Percentiles rank a stretch among this genome's conserved stretches.
Conservation (phyloP, 1,140 invertebrate species). For the Vanessa tameamea region DNA sequence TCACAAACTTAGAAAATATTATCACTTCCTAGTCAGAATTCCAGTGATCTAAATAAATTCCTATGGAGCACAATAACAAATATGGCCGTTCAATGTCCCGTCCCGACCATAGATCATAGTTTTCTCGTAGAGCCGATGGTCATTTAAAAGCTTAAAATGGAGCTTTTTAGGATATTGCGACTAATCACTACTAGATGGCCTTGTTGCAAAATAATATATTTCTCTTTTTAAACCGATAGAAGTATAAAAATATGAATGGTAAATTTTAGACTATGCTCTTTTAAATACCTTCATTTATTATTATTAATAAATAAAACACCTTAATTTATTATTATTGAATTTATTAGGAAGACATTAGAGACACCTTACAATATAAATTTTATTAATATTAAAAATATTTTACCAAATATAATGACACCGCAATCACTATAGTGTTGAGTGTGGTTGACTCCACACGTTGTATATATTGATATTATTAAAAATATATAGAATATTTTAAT, state of each 20-base stretch:
- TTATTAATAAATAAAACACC: too few relatives aligned
- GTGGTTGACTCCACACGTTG: too few relatives aligned
- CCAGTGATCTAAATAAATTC: constrained; percentile 70
- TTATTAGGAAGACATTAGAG: too few relatives aligned
- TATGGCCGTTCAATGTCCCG: constrained; percentile 75
- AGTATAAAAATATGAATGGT: too few relatives aligned
- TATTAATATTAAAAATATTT: too few relatives aligned
- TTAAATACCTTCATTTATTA: not conserved
- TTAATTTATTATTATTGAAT: too few relatives aligned
- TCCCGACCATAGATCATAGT: constrained; percentile 43
- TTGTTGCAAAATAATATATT: not conserved
- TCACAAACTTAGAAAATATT: constrained; percentile 61
- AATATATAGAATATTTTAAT: too few relatives aligned
- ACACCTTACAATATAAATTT: too few relatives aligned
- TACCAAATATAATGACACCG: too few relatives aligned
- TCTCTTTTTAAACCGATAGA: too few relatives aligned
- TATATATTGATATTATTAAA: too few relatives aligned
- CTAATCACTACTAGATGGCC: constrained; percentile 1
- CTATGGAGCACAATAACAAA: constrained; percentile 79
- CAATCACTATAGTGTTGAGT: too few relatives aligned
- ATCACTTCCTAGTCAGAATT: constrained; percentile 64
- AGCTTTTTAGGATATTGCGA: constrained; percentile 5
- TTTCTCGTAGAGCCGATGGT: constrained; percentile 8
- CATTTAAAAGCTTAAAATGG: constrained; percentile 17
- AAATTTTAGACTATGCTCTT: not conserved